Conservation (phyloP, 2,888 invertebrate species). For the Schizotus pectinicornis region DNA sequence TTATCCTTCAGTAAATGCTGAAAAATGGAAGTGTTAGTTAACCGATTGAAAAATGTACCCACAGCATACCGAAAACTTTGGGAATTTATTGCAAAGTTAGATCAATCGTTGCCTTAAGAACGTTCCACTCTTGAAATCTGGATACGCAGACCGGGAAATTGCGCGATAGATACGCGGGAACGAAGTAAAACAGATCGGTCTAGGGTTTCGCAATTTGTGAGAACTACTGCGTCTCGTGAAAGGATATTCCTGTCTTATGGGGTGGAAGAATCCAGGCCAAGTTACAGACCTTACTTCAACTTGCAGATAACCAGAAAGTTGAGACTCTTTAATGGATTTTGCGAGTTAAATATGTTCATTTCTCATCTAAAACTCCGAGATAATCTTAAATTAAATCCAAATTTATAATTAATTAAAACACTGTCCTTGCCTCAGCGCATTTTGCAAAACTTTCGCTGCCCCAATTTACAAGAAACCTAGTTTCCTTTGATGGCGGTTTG, state of each 20-base stretch:
- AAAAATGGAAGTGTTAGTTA: too few species aligned
- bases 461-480: neutral
- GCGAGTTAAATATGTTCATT: slow-evolving; percentile 49
- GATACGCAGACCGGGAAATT: slow-evolving; percentile 33
- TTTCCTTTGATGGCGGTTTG: too few species aligned
- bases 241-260: slow-evolving; percentile 41
- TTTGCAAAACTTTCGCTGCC: slow-evolving; percentile 1
- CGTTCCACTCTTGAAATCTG: slow-evolving; percentile 30
- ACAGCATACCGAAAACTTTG: too few species aligned
- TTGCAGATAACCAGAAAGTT: slow-evolving; percentile 47
- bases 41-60: too few species aligned
- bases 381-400: slow-evolving; percentile 42
- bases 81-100: too few species aligned
- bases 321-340: slow-evolving; percentile 50
- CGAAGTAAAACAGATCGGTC: slow-evolving; percentile 7
- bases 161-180: slow-evolving; percentile 19
- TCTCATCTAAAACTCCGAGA: slow-evolving; percentile 39
- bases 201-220: slow-evolving; percentile 6
- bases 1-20: neutral
- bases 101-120: neutral
- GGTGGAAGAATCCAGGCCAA: slow-evolving; percentile 40
- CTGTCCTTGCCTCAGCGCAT: slow-evolving; percentile 23
- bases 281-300: slow-evolving; percentile 37
- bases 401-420: slow-evolving; percentile 43
- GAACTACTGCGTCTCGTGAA: slow-evolving; percentile 27